These are phyloP conservation scores for Eurypyga helias DNA, from an alignment of 2,113 vertebrate genomes.

Conservation along the genomic window DNA sequence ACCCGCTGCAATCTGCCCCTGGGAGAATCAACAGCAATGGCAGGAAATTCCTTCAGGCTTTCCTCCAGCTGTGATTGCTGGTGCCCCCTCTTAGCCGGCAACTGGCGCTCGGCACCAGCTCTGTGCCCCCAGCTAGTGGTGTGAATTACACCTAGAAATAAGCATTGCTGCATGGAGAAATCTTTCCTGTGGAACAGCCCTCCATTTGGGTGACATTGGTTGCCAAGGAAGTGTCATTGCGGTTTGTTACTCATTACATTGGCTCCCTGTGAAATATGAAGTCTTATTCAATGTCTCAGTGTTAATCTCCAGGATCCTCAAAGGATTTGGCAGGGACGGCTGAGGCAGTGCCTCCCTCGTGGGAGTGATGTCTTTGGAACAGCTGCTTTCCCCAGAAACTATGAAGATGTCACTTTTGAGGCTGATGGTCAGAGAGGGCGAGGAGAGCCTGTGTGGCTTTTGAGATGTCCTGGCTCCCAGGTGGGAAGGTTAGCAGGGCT, in stretches of 20 bases:
- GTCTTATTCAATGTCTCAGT: background rate
- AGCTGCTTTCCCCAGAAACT: conserved; percentile 23
- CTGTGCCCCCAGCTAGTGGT: background rate
- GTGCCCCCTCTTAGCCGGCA: background rate
- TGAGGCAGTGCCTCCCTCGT: background rate
- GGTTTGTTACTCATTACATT: background rate
- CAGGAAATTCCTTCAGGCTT: background rate
- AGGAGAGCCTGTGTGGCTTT: background rate
- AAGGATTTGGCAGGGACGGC: background rate
- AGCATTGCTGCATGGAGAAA: background rate
- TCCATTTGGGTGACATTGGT: rapidly evolving
- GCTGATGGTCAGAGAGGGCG: background rate
- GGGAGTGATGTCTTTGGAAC: background rate
- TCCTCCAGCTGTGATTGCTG: background rate
- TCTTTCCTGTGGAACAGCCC: background rate
- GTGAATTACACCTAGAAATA: background rate
- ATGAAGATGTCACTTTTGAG: background rate
- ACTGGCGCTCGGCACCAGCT: background rate
- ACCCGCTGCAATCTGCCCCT: background rate
- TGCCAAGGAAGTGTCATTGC: background rate
- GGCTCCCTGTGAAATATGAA: background rate
- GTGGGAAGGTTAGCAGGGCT: background rate
- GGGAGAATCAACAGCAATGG: background rate
- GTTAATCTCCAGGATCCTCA: conserved; percentile 2
- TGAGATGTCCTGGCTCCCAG: background rate